Base-by-base conservation (phyloP, 2,888 invertebrate species). In the Tinea trinotella region DNA sequence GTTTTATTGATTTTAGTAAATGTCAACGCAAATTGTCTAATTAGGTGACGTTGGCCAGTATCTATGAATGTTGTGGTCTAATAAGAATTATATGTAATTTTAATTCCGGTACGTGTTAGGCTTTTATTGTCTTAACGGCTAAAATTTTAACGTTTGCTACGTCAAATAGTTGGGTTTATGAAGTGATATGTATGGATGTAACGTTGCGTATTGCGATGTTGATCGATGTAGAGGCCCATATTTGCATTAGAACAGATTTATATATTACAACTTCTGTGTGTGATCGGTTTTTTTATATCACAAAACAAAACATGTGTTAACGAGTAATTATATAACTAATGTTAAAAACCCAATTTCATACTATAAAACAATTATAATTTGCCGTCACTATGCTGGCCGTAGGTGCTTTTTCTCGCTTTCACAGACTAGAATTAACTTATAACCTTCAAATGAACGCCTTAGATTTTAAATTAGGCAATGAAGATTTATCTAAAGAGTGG, bases 11-110 rank as follows among this genome's bases (percentile, higher is more conserved):
- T 24, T 54, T 24, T 22, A 5, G 12, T 36, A 6, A 66, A 60
- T 64, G 66, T 66, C 70, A 74, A 75, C 71, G 80, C 77, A 76
- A 84, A 83, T 83, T 75, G 81, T 66, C 71, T 80, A 71, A 83
- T 82, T 79, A 79, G 68, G 68, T 67, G 74, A 70, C 48, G 67
- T 70, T 65, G 73, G 73, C 69, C 68, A 64, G 57, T n/a, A n/a
- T n/a, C 52, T 60, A 61, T 59, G 44, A 59, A 61, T 58, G 58
- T 62, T 60, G 64, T 60, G 68, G 61, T 65, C 66, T 67, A 74
- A 70, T 74, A 76, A 71, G 71, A 73, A 70, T 65, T 62, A 61
- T 59, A 76, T 76, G 75, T 66, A 66, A 76, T 78, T 62, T 54
- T 58, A 56, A 58, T 62, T 62, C 56, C 59, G 57, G 57, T 17